phyloP scores from a whole-genome alignment of 1,140 invertebrate genomes.

The Sycobia sp. region DNA sequence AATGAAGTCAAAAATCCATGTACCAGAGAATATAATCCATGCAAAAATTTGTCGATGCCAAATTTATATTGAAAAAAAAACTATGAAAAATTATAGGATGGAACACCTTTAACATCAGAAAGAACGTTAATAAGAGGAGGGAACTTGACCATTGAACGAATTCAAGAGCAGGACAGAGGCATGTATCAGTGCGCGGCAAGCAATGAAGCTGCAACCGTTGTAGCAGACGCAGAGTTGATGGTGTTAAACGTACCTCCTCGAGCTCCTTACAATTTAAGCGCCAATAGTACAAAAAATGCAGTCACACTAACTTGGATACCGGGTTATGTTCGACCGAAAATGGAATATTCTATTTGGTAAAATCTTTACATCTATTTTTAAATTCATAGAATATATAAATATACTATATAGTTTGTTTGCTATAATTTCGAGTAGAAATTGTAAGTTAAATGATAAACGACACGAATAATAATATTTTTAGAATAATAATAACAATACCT shows the following conservation, averaged over 20 bases:
- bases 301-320: conserved; percentile 87
- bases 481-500: no score
- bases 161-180: conserved; percentile 87
- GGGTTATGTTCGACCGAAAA: conserved; percentile 79
- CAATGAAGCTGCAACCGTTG: conserved; percentile 91
- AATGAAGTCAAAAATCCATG: no score
- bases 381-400: no score
- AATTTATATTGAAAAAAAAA: background rate
- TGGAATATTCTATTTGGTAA: conserved; percentile 85
- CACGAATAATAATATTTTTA: no score
- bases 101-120: conserved; percentile 71
- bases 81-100: conserved; percentile 66
- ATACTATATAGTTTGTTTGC: no score
- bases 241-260: conserved; percentile 86
- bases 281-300: conserved; percentile 75
- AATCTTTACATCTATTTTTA: no score
- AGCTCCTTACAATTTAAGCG: conserved; percentile 88
- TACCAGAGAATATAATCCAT: no score
- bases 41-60: no score
- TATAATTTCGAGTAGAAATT: no score
- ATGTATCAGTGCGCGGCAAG: conserved; percentile 89
- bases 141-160: conserved; percentile 83
- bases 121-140: conserved; percentile 75
- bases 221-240: conserved; percentile 84
- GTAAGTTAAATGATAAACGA: no score